Base-by-base conservation (phyloP, 2,888 invertebrate genomes). In the Pristionchus fissidentatus region DNA sequence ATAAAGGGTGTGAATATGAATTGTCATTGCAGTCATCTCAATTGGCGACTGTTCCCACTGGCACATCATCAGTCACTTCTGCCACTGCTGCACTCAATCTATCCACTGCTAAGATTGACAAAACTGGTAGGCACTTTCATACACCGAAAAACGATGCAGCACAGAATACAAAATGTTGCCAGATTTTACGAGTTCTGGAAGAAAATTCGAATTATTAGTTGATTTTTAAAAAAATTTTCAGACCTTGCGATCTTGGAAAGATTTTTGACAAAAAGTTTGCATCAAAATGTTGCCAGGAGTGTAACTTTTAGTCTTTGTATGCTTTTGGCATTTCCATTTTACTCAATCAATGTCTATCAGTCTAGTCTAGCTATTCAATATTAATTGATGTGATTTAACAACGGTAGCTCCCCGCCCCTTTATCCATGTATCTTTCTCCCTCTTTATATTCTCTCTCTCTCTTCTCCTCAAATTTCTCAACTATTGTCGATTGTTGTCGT, bases 401-500 rank as follows among this genome's bases (percentile, higher is more conserved):
- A n/a, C n/a, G n/a, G n/a, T n/a, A n/a, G 35, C 62, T 38, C 38
- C 38, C 38, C 66, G 19, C 66, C 38, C 41, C 38, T 38, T 38
- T 8, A 52, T 35, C 41, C 32, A n/a, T n/a, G n/a, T n/a, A n/a
- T n/a, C n/a, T n/a, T 43, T 49, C 73, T 41, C 55, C 32, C 78
- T 55, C n/a, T n/a, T n/a, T n/a, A n/a, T n/a, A n/a, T n/a, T 55
- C 35, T 55, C 35, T 38, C 35, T 19, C 35, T 78, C 78, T n/a
- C 41, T 22, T 32, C 43, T 49, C 77, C 32, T 52, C 29, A 77
- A 78, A 78, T 55, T 78, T 43, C 78, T 78, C 78, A 78, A 78
- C 78, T 78, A 46, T 77, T 77, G 78, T 78, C 75, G 75, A 66
- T 66, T 66, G 66, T 75, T 49, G 43, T 75, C 75, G 43, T 75